Evolutionary conservation across 2,113 vertebrate genomes (phyloP).

Genomic region (Boleophthalmus pectinirostris): DNA sequence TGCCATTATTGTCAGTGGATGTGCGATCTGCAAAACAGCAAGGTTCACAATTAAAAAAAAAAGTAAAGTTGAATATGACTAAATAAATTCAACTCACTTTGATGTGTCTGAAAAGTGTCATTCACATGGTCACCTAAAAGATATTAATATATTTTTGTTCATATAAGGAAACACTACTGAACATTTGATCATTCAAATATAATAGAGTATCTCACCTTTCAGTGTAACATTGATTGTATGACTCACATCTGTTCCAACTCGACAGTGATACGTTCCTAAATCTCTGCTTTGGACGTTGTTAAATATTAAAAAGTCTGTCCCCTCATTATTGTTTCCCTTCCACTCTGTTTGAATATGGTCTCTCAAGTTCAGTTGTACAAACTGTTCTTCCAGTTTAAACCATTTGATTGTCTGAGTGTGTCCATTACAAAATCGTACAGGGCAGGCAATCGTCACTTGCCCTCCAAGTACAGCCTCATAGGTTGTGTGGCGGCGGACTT

Average conservation of each 20-base stretch:
- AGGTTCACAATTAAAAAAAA: not conserved
- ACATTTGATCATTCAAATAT: not conserved
- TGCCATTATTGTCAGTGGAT: accelerated
- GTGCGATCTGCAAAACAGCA: not conserved
- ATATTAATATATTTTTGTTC: not conserved
- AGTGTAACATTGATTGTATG: slow-evolving; percentile 37
- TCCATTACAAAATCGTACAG: not conserved
- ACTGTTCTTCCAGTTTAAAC: slow-evolving; percentile 18
- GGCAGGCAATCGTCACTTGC: slow-evolving; percentile 50
- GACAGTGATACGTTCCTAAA: slow-evolving; percentile 64
- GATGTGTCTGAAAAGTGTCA: not conserved
- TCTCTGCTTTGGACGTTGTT: slow-evolving; percentile 12
- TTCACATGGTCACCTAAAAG: not conserved
- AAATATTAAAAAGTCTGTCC: slow-evolving; percentile 35
- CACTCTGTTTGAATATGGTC: slow-evolving; percentile 21
- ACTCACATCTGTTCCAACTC: accelerated
- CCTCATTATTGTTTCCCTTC: accelerated
- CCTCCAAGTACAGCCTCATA: accelerated
- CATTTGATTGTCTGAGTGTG: slow-evolving; percentile 34
- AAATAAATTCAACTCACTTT: not conserved
- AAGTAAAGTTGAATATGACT: not conserved
- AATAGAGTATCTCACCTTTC: slow-evolving; percentile 39
- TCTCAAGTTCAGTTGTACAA: not conserved
- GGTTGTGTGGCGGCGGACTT: accelerated
- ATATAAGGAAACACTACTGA: not conserved